These are phyloP conservation scores for Orthonevra nobilis DNA, from an alignment of 2,888 invertebrate genomes.

Conservation along the genomic window DNA sequence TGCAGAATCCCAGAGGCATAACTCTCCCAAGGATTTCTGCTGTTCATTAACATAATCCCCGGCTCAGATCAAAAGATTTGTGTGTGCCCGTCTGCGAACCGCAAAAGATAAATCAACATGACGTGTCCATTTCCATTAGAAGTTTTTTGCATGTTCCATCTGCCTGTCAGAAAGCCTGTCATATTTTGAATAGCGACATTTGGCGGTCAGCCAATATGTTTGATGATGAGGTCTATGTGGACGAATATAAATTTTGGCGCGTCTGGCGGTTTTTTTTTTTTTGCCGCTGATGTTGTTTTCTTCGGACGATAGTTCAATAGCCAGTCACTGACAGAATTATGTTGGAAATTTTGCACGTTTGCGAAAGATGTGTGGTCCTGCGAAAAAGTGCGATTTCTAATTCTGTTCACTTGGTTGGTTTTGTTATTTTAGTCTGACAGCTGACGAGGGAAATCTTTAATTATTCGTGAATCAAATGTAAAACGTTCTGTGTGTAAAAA, in stretches of 20 bases:
- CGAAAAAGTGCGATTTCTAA: constrained; percentile 45
- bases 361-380: constrained; percentile 39
- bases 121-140: constrained; percentile 58
- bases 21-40: constrained; percentile 43
- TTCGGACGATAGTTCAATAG: constrained; percentile 49
- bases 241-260: constrained; percentile 25
- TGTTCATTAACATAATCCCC: constrained; percentile 52
- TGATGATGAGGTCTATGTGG: constrained; percentile 13
- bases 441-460: constrained; percentile 8
- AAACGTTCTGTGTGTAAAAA: too few relatives aligned
- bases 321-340: constrained; percentile 57
- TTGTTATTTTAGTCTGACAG: constrained; percentile 27
- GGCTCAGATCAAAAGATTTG: constrained; percentile 58
- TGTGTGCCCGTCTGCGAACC: constrained; percentile 47
- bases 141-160: constrained; percentile 53
- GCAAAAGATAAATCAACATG: constrained; percentile 57
- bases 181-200: constrained; percentile 19
- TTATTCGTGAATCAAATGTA: too few relatives aligned
- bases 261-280: constrained; percentile 30
- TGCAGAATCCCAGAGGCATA: constrained; percentile 27
- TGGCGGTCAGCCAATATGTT: constrained; percentile 49
- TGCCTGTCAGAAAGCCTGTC: constrained; percentile 39
- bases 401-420: constrained; percentile 12
- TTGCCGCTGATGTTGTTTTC: too few relatives aligned
- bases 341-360: constrained; percentile 60